A percentile compares a stretch with the other conserved stretches of the same genome.
Conservation (phyloP, 1,140 invertebrate species). For the Plutomurus gul region DNA sequence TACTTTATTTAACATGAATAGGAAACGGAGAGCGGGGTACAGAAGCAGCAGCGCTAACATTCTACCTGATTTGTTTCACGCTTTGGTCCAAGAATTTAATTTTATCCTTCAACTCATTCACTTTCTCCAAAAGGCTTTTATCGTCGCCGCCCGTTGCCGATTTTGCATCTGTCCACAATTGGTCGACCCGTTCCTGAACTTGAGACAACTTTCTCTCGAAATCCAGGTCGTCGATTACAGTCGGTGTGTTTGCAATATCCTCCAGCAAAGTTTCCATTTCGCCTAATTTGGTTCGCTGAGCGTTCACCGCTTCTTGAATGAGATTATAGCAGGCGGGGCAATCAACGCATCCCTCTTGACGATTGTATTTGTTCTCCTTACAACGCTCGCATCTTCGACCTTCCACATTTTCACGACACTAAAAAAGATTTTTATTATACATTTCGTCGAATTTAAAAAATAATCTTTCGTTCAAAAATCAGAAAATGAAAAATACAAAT, state of each 20-base stretch:
- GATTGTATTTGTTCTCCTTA: slow-evolving; percentile 88
- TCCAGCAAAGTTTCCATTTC: slow-evolving; percentile 72
- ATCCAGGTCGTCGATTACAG: slow-evolving; percentile 79
- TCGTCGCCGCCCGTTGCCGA: slow-evolving; percentile 68
- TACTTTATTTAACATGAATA: not conserved
- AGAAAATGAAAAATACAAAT: not conserved
- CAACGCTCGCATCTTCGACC: slow-evolving; percentile 88
- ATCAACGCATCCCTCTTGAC: slow-evolving; percentile 81
- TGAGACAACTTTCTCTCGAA: slow-evolving; percentile 76
- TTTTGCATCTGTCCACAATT: slow-evolving; percentile 71
- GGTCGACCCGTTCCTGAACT: slow-evolving; percentile 72
- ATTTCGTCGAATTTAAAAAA: not conserved
- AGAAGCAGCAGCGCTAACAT: not conserved
- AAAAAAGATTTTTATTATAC: too few species aligned
- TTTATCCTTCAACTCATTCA: slow-evolving; percentile 70
- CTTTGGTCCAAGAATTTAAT: slow-evolving; percentile 67
- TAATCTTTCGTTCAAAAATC: not conserved
- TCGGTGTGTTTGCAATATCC: slow-evolving; percentile 73
- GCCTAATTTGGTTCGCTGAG: slow-evolving; percentile 75
- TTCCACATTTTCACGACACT: slow-evolving; percentile 87
- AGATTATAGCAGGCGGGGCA: slow-evolving; percentile 93
- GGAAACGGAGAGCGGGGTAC: not conserved
- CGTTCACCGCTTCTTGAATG: slow-evolving; percentile 81
- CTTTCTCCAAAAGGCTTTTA: slow-evolving; percentile 67
- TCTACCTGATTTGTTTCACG: slow-evolving; percentile 52